A percentile compares a stretch with the other conserved stretches of the same genome.
These are phyloP conservation scores for Biston stratarius DNA, from an alignment of 2,888 invertebrate genomes.

Conservation along the genomic window DNA sequence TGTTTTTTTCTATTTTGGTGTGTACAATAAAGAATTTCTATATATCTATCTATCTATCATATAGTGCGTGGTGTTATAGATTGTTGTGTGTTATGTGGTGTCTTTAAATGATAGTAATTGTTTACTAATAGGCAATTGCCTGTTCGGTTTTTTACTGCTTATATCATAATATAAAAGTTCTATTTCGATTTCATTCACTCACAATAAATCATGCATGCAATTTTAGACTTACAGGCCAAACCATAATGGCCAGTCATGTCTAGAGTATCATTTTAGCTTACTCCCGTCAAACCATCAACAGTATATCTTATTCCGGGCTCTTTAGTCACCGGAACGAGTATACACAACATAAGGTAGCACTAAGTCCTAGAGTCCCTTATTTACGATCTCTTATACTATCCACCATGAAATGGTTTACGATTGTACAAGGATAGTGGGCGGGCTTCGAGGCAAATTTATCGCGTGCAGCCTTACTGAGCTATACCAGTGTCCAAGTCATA, in stretches of 20 bases:
- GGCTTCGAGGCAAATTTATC: constrained; percentile 70
- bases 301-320: constrained; percentile 31
- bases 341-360: constrained; percentile 47
- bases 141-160: too few species aligned
- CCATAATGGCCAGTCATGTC: constrained; percentile 3
- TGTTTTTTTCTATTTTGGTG: too few species aligned
- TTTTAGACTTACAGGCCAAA: not conserved
- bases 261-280: constrained; percentile 17
- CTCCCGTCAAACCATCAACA: constrained; percentile 18
- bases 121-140: too few species aligned
- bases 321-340: constrained; percentile 42
- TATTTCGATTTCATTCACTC: too few species aligned
- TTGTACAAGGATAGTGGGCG: constrained; percentile 70
- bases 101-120: too few species aligned
- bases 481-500: constrained; percentile 63
- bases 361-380: constrained; percentile 59
- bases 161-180: too few species aligned
- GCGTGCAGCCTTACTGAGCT: constrained; percentile 59
- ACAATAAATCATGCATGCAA: too few species aligned
- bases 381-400: constrained; percentile 67
- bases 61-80: too few species aligned
- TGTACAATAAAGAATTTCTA: too few species aligned
- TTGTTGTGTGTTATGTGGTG: too few species aligned
- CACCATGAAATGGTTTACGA: constrained; percentile 73
- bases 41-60: too few species aligned